phyloP scores from a whole-genome alignment of 2,797 vertebrate genomes.

The Falco naumanni region DNA sequence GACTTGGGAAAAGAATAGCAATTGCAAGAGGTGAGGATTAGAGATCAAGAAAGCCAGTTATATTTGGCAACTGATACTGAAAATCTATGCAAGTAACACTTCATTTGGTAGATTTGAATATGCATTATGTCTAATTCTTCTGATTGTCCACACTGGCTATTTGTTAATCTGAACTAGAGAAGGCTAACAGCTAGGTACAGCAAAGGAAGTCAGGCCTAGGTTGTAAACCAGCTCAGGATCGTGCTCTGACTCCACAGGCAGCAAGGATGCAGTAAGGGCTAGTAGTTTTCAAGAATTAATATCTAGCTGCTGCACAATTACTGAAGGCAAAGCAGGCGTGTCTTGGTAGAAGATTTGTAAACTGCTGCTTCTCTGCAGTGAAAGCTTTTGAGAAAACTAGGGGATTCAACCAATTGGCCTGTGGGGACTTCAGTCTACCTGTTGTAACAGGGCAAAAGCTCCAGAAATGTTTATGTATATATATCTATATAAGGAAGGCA shows the following conservation, averaged over 20 bases:
- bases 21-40: background rate
- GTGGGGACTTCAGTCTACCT: background rate
- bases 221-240: background rate
- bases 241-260: background rate
- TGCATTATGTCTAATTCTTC: background rate
- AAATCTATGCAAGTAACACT: background rate
- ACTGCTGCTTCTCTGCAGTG: background rate
- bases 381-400: background rate
- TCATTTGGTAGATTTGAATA: background rate
- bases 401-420: background rate
- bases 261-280: background rate
- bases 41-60: background rate
- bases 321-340: background rate
- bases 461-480: background rate
- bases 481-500: background rate
- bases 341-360: background rate
- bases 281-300: background rate
- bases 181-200: background rate
- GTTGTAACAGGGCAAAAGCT: background rate
- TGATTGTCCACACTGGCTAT: background rate
- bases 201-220: background rate
- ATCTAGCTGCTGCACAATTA: background rate
- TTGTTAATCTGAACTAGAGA: background rate
- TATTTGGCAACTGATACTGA: background rate
- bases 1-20: background rate